These are phyloP conservation scores for Aleiodes leptofemur DNA, from an alignment of 2,888 invertebrate species.

Conservation along the genomic window DNA sequence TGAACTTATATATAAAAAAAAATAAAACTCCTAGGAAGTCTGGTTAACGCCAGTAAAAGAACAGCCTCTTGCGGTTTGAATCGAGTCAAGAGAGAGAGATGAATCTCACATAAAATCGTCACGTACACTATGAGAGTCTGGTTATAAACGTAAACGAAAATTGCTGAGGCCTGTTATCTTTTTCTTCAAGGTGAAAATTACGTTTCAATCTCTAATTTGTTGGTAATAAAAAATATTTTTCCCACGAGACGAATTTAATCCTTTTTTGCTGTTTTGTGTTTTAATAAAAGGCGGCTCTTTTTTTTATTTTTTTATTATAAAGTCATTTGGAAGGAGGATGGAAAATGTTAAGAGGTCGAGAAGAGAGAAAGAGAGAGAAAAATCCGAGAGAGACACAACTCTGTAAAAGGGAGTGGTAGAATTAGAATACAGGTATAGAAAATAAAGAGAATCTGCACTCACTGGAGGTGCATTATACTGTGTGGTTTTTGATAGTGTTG, in stretches of 20 bases:
- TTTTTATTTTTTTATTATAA: too few species aligned
- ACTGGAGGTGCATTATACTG: too few species aligned
- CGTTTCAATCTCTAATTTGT: slow-evolving; percentile 27
- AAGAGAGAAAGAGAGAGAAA: background rate
- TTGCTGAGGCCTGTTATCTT: slow-evolving; percentile 18
- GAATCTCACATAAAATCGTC: slow-evolving; percentile 29
- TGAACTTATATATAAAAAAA: background rate
- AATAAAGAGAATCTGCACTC: too few species aligned
- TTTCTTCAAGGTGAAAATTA: slow-evolving; percentile 11
- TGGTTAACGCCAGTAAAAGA: slow-evolving; percentile 11
- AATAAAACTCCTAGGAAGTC: slow-evolving; percentile 23
- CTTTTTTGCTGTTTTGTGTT: too few species aligned
- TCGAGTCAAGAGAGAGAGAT: background rate
- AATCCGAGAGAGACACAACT: slow-evolving; percentile 23
- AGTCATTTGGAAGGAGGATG: background rate
- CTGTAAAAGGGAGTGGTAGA: slow-evolving; percentile 32
- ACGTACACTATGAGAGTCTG: slow-evolving; percentile 30
- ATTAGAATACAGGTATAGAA: slow-evolving; percentile 22
- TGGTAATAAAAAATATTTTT: too few species aligned
- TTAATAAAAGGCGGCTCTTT: too few species aligned
- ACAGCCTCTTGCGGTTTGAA: slow-evolving; percentile 22
- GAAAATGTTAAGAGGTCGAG: slow-evolving; percentile 22
- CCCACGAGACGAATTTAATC: too few species aligned
- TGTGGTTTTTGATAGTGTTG: too few species aligned
- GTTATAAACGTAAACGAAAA: slow-evolving; percentile 18